Percentiles rank a stretch among this genome's conserved stretches.
These are phyloP conservation scores for Neoniphon sammara DNA, from an alignment of 2,797 vertebrate species.

Conservation along the genomic window DNA sequence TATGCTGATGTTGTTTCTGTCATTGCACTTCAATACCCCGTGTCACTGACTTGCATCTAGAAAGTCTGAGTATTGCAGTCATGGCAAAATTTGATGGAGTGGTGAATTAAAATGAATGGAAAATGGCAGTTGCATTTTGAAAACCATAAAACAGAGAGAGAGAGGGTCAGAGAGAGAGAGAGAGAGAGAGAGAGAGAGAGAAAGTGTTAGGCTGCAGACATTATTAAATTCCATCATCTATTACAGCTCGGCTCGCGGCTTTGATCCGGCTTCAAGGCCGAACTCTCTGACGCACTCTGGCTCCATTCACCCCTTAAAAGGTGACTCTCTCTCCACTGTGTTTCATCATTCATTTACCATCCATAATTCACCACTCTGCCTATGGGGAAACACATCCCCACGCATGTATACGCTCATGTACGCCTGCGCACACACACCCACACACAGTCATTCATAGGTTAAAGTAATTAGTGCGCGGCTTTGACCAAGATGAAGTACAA, in stretches of 20 bases:
- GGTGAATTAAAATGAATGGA: slow-evolving; percentile 52
- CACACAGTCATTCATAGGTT: slow-evolving; percentile 44
- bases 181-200: slow-evolving; percentile 25
- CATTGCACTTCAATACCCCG: slow-evolving; percentile 35
- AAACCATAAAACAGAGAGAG: slow-evolving; percentile 52
- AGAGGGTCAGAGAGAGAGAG: slow-evolving; percentile 18
- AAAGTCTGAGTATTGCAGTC: slow-evolving; percentile 29
- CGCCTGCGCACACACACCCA: slow-evolving; percentile 32
- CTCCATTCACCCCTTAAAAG: slow-evolving; percentile 74
- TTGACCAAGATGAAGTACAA: slow-evolving; percentile 56
- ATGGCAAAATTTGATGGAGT: slow-evolving; percentile 51
- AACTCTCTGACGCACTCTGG: slow-evolving; percentile 51
- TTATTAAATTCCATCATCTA: slow-evolving; percentile 80
- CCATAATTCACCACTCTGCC: slow-evolving; percentile 64
- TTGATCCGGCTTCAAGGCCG: slow-evolving; percentile 82
- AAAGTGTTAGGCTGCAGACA: slow-evolving; percentile 58
- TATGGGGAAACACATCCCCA: slow-evolving; percentile 45
- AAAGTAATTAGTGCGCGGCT: slow-evolving; percentile 62
- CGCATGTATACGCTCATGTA: slow-evolving; percentile 28
- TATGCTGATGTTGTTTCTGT: slow-evolving; percentile 44
- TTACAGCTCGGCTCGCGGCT: slow-evolving; percentile 69
- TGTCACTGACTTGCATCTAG: slow-evolving; percentile 51
- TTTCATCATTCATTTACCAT: slow-evolving; percentile 75
- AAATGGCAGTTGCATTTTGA: slow-evolving; percentile 58
- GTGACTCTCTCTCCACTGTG: slow-evolving; percentile 68